Evolutionary conservation across 92 coral and sea anemone species (phyloP), one percentile per base, ranked within the genome.

Genomic region (Porites cylindrica): DNA sequence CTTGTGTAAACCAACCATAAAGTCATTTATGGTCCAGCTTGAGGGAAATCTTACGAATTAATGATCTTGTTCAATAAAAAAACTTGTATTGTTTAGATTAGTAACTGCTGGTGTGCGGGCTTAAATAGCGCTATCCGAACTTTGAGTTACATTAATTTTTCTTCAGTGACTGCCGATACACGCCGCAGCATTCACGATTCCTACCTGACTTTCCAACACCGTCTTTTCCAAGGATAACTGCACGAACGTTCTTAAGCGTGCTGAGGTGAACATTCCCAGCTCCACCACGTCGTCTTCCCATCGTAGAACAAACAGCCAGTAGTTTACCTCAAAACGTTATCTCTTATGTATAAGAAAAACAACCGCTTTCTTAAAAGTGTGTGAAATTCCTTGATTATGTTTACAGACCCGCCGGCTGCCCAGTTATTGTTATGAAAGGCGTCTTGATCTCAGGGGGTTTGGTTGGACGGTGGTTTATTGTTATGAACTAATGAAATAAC

Each of bases 161-260:
- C n/a, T 11, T 62, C n/a, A 4, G 8, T 11, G n/a, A 14, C 24
- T 18, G 13, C 38, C 7, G 7, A 13, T 23, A 21, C 38, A 62
- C 19, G 18, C 18, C 19, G 18, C 18, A 20, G 16, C 50, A 21
- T 10, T 10, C 3, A 10, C 26, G 12, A 11, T 51, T 70, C 92
- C 8, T 81, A 94, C 98, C 98, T 75, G 98, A 90, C 79, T 94
- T 94, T 11, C 98, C 98, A 50, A 94, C 98, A 2, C 98, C 98
- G 26, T 94, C 98, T 65, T 94, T 94, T 20, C 98, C 98, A 51
- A 94, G 68, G 4, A 94, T 95, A 52, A 94, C 98, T 7, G 98
- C 95, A 19, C 89, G 98, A 61, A 94, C 78, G 53, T 81, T 88
- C 82, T 92, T 92, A 7, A 94, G 51, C 23, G 93, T 92, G 68